These are phyloP conservation scores for Synaphobranchus kaupii DNA, from an alignment of 2,797 vertebrate species.

Conservation along the genomic window DNA sequence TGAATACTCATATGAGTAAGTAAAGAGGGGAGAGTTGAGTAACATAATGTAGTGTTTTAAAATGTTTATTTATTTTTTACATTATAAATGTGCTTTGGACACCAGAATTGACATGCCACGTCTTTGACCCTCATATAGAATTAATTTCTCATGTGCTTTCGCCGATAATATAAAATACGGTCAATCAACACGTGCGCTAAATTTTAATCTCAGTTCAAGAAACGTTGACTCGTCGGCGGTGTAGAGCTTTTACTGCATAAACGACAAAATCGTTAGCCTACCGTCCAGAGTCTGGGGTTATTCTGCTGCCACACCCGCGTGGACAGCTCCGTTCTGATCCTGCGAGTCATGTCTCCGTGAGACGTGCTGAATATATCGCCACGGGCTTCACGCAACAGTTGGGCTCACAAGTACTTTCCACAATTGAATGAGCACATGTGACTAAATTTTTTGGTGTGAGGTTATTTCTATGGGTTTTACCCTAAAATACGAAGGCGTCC, in stretches of 20 bases:
- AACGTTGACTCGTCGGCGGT: not conserved
- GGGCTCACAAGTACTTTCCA: slow-evolving; percentile 8
- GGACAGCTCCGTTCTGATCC: slow-evolving; percentile 27
- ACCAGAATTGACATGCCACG: too few species aligned
- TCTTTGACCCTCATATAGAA: too few species aligned
- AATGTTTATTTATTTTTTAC: too few species aligned
- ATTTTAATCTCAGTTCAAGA: not conserved
- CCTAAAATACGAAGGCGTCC: not conserved
- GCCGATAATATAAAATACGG: not conserved
- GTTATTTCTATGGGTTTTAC: too few species aligned
- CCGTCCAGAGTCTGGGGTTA: slow-evolving; percentile 1
- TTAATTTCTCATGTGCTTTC: too few species aligned
- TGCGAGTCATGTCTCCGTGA: slow-evolving; percentile 29
- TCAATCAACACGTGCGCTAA: not conserved
- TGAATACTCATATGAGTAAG: too few species aligned
- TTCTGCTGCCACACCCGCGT: not conserved
- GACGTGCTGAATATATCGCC: slow-evolving; percentile 11
- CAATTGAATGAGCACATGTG: slow-evolving; percentile 22
- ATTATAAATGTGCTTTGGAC: too few species aligned
- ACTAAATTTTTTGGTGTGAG: slow-evolving; percentile 21
- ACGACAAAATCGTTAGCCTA: slow-evolving; percentile 22
- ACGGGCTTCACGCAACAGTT: slow-evolving; percentile 22
- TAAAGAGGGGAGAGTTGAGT: too few species aligned
- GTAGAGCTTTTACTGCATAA: not conserved
- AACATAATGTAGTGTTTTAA: too few species aligned